Evolutionary conservation across 2,888 invertebrate species (phyloP).

Genomic region (Aspidiotus rigidus): DNA sequence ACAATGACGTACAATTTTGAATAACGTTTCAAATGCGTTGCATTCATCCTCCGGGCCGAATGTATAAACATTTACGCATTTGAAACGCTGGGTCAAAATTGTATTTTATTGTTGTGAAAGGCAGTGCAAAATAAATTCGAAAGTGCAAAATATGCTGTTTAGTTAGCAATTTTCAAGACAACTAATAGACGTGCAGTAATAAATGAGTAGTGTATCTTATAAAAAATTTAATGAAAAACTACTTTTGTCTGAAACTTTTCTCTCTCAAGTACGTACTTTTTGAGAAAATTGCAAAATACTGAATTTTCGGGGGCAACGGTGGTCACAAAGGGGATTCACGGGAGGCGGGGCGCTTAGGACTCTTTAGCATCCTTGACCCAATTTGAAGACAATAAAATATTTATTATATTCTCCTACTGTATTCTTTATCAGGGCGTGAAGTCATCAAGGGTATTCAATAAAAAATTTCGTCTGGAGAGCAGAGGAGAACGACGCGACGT

Average conservation of each 20-base stretch:
- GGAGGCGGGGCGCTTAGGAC: background rate
- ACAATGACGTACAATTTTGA: too few relatives aligned
- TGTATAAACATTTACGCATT: too few relatives aligned
- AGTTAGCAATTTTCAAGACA: background rate
- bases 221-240: background rate
- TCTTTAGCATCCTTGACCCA: background rate
- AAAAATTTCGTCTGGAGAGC: too few relatives aligned
- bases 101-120: too few relatives aligned
- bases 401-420: too few relatives aligned
- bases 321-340: background rate
- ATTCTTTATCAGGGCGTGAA: too few relatives aligned
- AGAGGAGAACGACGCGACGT: too few relatives aligned
- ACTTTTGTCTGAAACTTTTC: background rate
- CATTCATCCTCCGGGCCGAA: too few relatives aligned
- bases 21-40: too few relatives aligned
- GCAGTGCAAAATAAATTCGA: background rate
- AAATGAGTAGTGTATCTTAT: background rate
- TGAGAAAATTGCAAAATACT: background rate
- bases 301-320: background rate
- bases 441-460: too few relatives aligned
- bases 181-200: background rate
- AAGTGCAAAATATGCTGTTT: background rate
- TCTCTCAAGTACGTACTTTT: background rate
- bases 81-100: too few relatives aligned
- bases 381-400: background rate